Percentiles rank a stretch among this genome's conserved stretches.
Evolutionary conservation across 2,888 invertebrate genomes (phyloP).

Genomic region (Dolomedes plantarius): DNA sequence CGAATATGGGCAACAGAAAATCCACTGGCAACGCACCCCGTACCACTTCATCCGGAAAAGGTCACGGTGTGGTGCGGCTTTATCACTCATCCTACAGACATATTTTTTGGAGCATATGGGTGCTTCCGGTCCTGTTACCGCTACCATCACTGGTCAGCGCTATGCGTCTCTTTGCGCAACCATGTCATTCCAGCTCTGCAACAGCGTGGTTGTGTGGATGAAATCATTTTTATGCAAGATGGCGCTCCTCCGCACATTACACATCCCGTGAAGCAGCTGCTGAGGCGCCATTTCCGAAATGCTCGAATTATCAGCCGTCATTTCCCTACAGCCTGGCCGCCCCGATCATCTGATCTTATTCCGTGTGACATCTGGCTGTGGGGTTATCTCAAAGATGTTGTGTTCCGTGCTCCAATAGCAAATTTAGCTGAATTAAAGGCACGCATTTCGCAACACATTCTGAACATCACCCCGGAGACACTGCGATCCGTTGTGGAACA

Average conservation of each 20-base stretch:
- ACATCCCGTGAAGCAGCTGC: no score
- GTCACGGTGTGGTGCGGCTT: not conserved
- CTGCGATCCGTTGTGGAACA: conserved; percentile 19
- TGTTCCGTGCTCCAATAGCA: not conserved
- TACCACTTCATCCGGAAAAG: conserved; percentile 2
- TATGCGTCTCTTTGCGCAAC: not conserved
- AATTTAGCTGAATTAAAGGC: not conserved
- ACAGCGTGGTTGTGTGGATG: not conserved
- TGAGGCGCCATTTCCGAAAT: not conserved
- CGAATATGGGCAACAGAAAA: conserved; percentile 21
- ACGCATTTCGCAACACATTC: not conserved
- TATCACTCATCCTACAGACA: not conserved
- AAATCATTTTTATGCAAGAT: no score
- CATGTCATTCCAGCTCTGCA: no score
- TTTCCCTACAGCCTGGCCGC: not conserved
- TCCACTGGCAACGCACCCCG: not conserved
- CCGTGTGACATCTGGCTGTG: not conserved
- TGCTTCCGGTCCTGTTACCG: not conserved
- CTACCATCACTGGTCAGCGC: not conserved
- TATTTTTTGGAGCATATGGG: not conserved
- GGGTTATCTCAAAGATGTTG: not conserved
- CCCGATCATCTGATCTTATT: not conserved
- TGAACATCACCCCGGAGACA: not conserved
- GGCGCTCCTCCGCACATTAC: no score
- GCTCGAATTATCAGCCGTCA: no score